Percentiles rank a stretch among this genome's conserved stretches.
phyloP scores from a whole-genome alignment of 2,113 vertebrate species.

The Pelecanoides urinatrix region DNA sequence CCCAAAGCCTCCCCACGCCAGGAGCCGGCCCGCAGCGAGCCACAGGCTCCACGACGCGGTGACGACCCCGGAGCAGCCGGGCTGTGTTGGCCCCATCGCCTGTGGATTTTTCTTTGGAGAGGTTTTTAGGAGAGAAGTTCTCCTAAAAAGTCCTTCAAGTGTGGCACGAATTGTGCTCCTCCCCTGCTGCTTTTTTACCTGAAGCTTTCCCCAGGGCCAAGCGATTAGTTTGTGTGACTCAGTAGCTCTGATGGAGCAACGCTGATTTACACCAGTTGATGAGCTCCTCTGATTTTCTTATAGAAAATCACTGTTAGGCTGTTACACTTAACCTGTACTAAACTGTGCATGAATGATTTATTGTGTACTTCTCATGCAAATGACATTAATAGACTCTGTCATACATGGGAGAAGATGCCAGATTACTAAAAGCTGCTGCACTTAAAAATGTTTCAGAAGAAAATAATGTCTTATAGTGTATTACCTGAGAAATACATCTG shows the following conservation, averaged over 20 bases:
- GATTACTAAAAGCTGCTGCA: conserved; percentile 54
- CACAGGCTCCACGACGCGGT: fast-evolving
- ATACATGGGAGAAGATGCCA: conserved; percentile 46
- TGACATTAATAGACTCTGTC: conserved; percentile 60
- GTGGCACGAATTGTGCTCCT: background rate
- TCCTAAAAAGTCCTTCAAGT: background rate
- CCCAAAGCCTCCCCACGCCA: background rate
- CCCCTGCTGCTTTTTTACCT: background rate
- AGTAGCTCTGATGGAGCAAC: conserved; percentile 38
- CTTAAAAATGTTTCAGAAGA: conserved; percentile 44
- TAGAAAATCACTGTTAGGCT: conserved; percentile 40
- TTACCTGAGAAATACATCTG: conserved; percentile 1
- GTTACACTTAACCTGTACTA: conserved; percentile 61
- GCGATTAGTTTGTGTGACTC: conserved; percentile 26
- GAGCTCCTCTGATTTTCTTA: conserved; percentile 49
- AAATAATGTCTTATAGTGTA: background rate
- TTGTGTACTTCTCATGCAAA: conserved; percentile 67
- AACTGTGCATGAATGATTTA: conserved; percentile 62
- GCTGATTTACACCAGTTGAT: conserved; percentile 45
- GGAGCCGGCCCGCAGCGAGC: background rate
- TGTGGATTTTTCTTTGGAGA: background rate
- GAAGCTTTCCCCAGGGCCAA: conserved; percentile 29
- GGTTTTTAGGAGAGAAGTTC: background rate
- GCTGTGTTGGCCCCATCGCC: background rate
- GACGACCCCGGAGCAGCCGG: background rate